A percentile compares a stretch with the other conserved stretches of the same genome.
Evolutionary conservation across 2,113 vertebrate species (phyloP).

Genomic region (Podiceps cristatus): DNA sequence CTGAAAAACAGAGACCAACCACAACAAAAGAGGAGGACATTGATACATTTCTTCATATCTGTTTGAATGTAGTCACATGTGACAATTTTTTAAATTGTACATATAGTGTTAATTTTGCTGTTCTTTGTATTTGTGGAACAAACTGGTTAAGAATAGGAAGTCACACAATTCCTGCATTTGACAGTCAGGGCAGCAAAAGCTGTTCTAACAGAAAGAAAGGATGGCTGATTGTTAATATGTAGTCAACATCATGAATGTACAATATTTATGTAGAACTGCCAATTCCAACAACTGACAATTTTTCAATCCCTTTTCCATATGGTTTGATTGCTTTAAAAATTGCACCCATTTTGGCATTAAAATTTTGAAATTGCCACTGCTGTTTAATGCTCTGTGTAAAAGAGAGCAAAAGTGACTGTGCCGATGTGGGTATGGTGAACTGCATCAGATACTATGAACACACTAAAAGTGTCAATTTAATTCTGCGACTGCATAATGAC

Average conservation of each 20-base stretch:
- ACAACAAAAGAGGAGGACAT: neutral
- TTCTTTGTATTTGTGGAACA: neutral
- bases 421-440: neutral
- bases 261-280: neutral
- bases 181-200: neutral
- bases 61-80: neutral
- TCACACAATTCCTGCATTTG: neutral
- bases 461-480: neutral
- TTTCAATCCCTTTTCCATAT: neutral
- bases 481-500: neutral
- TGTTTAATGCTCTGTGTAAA: neutral
- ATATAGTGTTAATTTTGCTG: neutral
- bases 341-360: neutral
- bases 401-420: neutral
- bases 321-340: neutral
- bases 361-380: neutral
- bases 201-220: neutral
- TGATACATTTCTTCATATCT: neutral
- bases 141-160: neutral
- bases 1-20: constrained; percentile 30
- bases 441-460: neutral
- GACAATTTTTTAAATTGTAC: neutral
- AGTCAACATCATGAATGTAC: neutral
- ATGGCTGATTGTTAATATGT: neutral
- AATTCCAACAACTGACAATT: neutral